Evolutionary conservation across 2,888 invertebrate species (phyloP).

Genomic region (Tholera decimalis): DNA sequence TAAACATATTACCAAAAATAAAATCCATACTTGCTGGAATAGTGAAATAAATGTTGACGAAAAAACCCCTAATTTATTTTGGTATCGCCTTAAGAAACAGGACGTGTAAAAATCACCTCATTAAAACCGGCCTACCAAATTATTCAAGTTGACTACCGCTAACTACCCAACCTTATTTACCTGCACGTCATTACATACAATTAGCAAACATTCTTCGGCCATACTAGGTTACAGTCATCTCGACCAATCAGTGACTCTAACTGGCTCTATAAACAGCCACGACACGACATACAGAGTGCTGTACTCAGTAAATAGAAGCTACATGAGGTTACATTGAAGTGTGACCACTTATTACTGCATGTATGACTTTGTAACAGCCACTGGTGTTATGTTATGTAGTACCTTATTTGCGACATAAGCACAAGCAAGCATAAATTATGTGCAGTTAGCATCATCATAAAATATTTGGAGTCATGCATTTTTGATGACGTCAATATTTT

Average conservation of each 20-base stretch:
- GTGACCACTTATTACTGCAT: conserved; percentile 49
- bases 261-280: conserved; percentile 71
- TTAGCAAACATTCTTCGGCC: conserved; percentile 62
- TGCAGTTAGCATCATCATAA: conserved; percentile 45
- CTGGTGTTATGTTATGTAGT: conserved; percentile 52
- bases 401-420: conserved; percentile 40
- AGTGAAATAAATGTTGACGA: too few species aligned
- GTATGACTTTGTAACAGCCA: conserved; percentile 28
- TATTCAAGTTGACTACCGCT: conserved; percentile 13
- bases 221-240: conserved; percentile 64
- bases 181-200: conserved; percentile 41
- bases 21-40: too few species aligned
- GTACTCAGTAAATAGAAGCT: conserved; percentile 61
- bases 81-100: too few species aligned
- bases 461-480: conserved; percentile 41
- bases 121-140: conserved; percentile 9
- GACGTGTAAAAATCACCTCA: not conserved
- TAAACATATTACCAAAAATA: too few species aligned
- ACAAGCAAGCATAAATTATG: conserved; percentile 43
- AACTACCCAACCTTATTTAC: conserved; percentile 23
- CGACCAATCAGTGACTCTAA: conserved; percentile 75
- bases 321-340: conserved; percentile 57
- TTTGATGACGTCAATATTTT: conserved; percentile 28
- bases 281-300: conserved; percentile 63
- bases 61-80: too few species aligned